A percentile compares a stretch with the other conserved stretches of the same genome.
phyloP scores from a whole-genome alignment of 2,888 invertebrate genomes.

The Gasteruption jaculator region DNA sequence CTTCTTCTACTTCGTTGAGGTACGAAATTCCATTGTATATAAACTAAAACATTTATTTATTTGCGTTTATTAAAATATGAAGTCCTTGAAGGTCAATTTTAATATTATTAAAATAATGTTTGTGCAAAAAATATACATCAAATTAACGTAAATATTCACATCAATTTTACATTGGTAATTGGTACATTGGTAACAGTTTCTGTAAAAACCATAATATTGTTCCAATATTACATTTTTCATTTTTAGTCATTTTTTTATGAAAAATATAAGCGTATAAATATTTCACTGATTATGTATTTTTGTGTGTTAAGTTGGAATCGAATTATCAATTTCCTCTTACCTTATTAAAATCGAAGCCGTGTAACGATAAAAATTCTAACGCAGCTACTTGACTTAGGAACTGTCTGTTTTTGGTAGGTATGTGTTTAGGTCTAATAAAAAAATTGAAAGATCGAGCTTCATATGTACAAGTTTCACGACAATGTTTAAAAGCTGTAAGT shows the following conservation, averaged over 20 bases:
- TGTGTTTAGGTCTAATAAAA: slow-evolving; percentile 63
- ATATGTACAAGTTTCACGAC: slow-evolving; percentile 59
- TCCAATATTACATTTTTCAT: too few relatives aligned
- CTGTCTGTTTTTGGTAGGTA: slow-evolving; percentile 59
- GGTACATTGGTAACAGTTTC: too few relatives aligned
- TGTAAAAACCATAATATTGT: too few relatives aligned
- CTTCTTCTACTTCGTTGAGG: slow-evolving; percentile 58
- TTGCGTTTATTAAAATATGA: neutral
- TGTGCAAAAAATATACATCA: neutral
- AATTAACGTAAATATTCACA: slow-evolving; percentile 1
- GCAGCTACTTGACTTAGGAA: slow-evolving; percentile 64
- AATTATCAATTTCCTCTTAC: too few relatives aligned
- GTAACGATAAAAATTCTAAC: slow-evolving; percentile 60
- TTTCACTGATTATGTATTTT: too few relatives aligned
- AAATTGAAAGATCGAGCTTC: slow-evolving; percentile 63
- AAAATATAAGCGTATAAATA: too few relatives aligned
- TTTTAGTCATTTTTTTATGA: too few relatives aligned
- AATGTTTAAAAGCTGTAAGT: slow-evolving; percentile 61
- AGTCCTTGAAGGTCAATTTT: too few relatives aligned
- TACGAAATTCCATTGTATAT: slow-evolving; percentile 66
- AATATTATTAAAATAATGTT: neutral
- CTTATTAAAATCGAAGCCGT: slow-evolving; percentile 74
- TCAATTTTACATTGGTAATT: too few relatives aligned
- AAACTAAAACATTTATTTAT: slow-evolving; percentile 57
- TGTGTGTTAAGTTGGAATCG: too few relatives aligned